Base-by-base conservation (phyloP, 2,113 vertebrate genomes). In the Steatornis caripensis region DNA sequence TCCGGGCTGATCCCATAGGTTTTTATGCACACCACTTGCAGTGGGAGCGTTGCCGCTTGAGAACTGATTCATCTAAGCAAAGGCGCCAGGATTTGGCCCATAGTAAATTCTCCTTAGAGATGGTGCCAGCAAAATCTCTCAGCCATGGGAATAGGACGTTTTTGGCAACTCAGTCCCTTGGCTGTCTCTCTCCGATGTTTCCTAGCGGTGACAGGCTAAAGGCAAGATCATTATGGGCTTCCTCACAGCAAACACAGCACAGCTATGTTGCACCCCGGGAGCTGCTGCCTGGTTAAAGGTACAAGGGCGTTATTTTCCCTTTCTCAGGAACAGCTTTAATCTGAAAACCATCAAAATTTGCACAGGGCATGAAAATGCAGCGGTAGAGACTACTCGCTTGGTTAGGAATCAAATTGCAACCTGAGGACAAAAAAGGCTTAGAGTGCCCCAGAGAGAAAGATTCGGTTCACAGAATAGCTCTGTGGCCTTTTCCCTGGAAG, bases 201-300 rank as follows among this genome's bases (percentile, higher is more conserved):
- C 95, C 89, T 96, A 87, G 96, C 93, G 97, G 97, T 94, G 95
- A 97, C 95, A 97, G 84, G 90, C 82, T 93, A 94, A 94, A 93
- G 97, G 96, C 94, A 69, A 97, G 96, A 98, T 98, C 98, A 95
- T 66, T 91, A 79, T 89, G 89, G 97, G 97, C 95, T 98, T 96
- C 97, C 98, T 97, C 90, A 80, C 92, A 95, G 97, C 21, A 91
- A 76, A 96, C 96, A 95, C 95, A 92, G 83, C 58, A 34, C 2
- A 30, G 96, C 96, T 96, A 80, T 97, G 96, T 97, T 94, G 95
- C 95, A 90, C 97, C 97, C 97, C 95, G 70, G 97, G 97, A 97
- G 60, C 93, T 84, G 83, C 78, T 90, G 85, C 83, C 93, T 95
- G 90, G 93, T 95, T 87, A 74, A 93, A 96, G 79, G 84, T 92